Evolutionary conservation across 2,113 vertebrate genomes (phyloP).

Genomic region (Lucifuga dentata): DNA sequence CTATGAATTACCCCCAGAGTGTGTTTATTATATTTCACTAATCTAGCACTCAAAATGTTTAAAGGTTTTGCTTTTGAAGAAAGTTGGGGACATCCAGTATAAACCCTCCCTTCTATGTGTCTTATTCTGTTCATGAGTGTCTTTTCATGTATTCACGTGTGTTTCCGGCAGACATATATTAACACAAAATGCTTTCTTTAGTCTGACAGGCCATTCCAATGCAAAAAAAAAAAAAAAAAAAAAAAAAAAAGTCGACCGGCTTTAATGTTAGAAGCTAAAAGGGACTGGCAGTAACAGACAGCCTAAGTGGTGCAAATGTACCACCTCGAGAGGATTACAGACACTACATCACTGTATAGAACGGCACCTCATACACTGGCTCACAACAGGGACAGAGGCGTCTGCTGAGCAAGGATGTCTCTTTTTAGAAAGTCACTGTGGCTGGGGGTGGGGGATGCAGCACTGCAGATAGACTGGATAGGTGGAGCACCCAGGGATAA

Average conservation of each 20-base stretch:
- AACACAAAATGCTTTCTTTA: not conserved
- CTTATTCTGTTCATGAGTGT: not conserved
- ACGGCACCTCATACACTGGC: not conserved
- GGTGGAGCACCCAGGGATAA: conserved; percentile 48
- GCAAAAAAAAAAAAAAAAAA: not conserved
- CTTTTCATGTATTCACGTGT: too few relatives aligned
- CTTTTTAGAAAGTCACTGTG: conserved; percentile 6
- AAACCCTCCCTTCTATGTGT: not conserved
- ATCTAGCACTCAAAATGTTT: too few relatives aligned
- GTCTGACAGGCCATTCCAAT: not conserved
- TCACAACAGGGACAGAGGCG: not conserved
- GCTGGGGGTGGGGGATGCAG: not conserved
- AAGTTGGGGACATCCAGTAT: too few relatives aligned
- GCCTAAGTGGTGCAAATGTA: conserved; percentile 10
- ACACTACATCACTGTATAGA: not conserved
- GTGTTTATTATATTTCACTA: too few relatives aligned
- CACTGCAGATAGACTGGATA: conserved; percentile 36
- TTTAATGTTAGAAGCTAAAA: not conserved
- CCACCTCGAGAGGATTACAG: not conserved
- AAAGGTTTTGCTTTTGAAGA: too few relatives aligned
- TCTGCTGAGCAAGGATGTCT: conserved; percentile 7
- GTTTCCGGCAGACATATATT: too few relatives aligned
- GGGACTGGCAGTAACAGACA: not conserved
- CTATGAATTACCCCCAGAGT: too few relatives aligned
- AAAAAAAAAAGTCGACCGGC: not conserved